Percentiles rank a stretch among this genome's conserved stretches.
phyloP scores from a whole-genome alignment of 2,113 vertebrate genomes.

The Limanda limanda region DNA sequence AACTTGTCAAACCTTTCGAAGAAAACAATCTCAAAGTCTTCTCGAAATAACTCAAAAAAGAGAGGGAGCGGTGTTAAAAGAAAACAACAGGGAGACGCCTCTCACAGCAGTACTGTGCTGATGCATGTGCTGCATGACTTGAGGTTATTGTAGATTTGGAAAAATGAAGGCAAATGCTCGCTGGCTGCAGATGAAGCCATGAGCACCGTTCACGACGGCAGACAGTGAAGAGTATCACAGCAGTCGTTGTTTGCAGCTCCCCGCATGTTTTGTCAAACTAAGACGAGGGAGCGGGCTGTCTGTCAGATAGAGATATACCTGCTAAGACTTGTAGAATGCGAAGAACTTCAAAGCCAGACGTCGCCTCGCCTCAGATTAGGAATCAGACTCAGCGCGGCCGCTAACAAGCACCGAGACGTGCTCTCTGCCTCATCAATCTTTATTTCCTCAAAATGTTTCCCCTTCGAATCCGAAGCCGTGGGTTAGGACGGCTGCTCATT shows the following conservation, averaged over 20 bases:
- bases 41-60: conserved; percentile 28
- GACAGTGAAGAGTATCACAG: conserved; percentile 41
- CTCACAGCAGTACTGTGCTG: background rate
- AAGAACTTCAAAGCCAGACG: conserved; percentile 61
- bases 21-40: conserved; percentile 19
- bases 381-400: background rate
- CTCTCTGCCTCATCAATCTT: conserved; percentile 41
- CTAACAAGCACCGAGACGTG: conserved; percentile 5
- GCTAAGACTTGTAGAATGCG: conserved; percentile 46
- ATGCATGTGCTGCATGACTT: conserved; percentile 8
- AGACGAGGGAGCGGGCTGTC: conserved; percentile 40
- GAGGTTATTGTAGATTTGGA: conserved; percentile 31
- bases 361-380: conserved; percentile 33
- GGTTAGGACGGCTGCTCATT: conserved; percentile 18
- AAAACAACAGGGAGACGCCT: background rate
- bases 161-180: conserved; percentile 30
- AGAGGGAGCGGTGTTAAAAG: conserved; percentile 16
- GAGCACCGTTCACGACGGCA: conserved; percentile 35
- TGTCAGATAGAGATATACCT: conserved; percentile 51
- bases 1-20: conserved; percentile 17
- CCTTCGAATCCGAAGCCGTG: conserved; percentile 15
- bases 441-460: conserved; percentile 29
- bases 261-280: conserved; percentile 56
- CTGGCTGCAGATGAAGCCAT: conserved; percentile 43
- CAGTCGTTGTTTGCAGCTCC: conserved; percentile 43